These are phyloP conservation scores for Polypedilum pembai DNA, from an alignment of 1,140 invertebrate species.

Conservation along the genomic window DNA sequence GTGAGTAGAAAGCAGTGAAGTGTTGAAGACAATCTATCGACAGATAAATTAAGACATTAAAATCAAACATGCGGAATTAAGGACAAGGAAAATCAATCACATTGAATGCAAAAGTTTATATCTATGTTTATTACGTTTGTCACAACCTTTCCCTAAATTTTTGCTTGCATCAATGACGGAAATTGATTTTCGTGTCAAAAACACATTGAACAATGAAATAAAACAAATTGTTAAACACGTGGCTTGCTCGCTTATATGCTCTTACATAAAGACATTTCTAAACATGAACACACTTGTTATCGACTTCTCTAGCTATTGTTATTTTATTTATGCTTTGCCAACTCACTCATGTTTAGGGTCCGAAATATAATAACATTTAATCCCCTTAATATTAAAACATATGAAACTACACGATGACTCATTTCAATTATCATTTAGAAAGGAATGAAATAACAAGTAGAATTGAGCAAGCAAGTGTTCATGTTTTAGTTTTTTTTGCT, in stretches of 20 bases:
- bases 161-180: not conserved
- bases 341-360: not conserved
- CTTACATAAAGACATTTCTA: too few relatives aligned
- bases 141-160: not conserved
- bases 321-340: not conserved
- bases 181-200: slow-evolving; percentile 12
- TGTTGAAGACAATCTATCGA: not conserved
- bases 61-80: not conserved
- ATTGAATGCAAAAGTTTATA: too few relatives aligned
- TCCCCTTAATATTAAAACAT: not conserved
- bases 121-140: not conserved
- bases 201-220: not conserved
- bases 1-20: too few relatives aligned
- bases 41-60: not conserved
- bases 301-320: not conserved
- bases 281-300: not conserved
- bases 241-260: not conserved
- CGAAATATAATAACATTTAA: not conserved
- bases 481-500: not conserved
- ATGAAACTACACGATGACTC: too few relatives aligned
- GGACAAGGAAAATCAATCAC: not conserved
- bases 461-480: not conserved
- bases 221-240: slow-evolving; percentile 1
- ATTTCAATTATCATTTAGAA: slow-evolving; percentile 9
- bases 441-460: not conserved